These are phyloP conservation scores for Diacarnus erythraeanus DNA, from an alignment of 37 sponge, comb jelly and placozoan species.

Conservation along the genomic window DNA sequence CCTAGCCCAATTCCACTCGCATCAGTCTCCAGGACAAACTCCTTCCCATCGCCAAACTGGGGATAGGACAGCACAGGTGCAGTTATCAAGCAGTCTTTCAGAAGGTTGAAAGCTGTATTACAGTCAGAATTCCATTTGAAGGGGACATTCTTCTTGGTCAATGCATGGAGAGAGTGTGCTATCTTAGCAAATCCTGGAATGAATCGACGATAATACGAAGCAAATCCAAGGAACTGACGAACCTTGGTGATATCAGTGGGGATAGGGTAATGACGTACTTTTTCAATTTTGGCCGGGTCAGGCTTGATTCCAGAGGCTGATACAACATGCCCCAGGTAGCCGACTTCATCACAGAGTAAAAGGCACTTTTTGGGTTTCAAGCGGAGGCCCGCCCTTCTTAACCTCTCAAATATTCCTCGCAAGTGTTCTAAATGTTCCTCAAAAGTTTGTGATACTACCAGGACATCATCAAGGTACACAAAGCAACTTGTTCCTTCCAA, in stretches of 20 bases:
- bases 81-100: no score
- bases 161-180: no score
- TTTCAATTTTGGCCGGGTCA: background rate
- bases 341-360: background rate
- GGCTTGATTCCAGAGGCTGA: no score
- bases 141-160: no score
- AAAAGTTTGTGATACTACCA: no score
- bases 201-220: no score
- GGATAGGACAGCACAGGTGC: slow-evolving; percentile 32
- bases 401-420: background rate
- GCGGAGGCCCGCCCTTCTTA: background rate
- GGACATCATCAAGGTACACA: no score
- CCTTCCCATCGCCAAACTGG: slow-evolving; percentile 1
- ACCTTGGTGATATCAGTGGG: slow-evolving; percentile 13
- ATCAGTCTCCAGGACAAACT: slow-evolving; percentile 53
- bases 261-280: background rate
- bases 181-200: no score
- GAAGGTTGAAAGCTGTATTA: no score
- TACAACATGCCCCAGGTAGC: background rate
- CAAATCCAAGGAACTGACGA: slow-evolving; percentile 13
- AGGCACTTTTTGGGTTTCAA: background rate
- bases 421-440: background rate
- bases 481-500: no score
- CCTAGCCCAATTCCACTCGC: slow-evolving; percentile 50
- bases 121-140: no score